Evolutionary conservation across 2,888 invertebrate species (phyloP), one percentile per base, ranked within the genome.

Genomic region (Ophion obscuratus): DNA sequence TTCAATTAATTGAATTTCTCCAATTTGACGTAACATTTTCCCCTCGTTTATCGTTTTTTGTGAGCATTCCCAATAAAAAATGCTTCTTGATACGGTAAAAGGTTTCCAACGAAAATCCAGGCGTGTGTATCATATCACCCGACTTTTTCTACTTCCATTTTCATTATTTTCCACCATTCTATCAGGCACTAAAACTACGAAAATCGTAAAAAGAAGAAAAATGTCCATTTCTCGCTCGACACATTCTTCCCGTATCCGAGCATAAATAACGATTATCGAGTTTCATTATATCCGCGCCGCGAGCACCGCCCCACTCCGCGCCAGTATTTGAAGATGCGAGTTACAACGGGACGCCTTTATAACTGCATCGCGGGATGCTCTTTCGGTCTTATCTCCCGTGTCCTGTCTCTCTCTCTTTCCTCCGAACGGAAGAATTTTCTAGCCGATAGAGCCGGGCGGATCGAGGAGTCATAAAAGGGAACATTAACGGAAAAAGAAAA

Each of bases 141-240:
- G 44, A 27, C 14, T 36, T 74, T 67, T 74, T 67, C 47, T 67
- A 47, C 53, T 74, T 44, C 73, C n/a, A 40, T 62, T 71, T 61
- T 70, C 66, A 44, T 66, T 61, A 66, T 70, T 61, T 73, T 68
- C 59, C 68, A 66, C 57, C 74, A 61, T 78, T 85, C 87, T 77
- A 87, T 83, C 81, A 74, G 75, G 81, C 77, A 83, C 78, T 83
- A 75, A 86, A 86, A 86, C 80, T 74, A 68, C 44, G 64, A 36
- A 77, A 67, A 62, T 76, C 80, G 7, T 24, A 77, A 67, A 40
- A 57, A 67, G 44, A 75, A 76, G 44, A 75, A 74, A 74, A 61
- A 75, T 11, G 62, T 75, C 80, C 27, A 75, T 74, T 75, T 40
- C 9, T 44, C 62, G 14, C 71, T 44, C 47, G 62, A 47, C 57